Evolutionary conservation across 2,797 vertebrate species (phyloP).

Genomic region (Necrosyrtes monachus): DNA sequence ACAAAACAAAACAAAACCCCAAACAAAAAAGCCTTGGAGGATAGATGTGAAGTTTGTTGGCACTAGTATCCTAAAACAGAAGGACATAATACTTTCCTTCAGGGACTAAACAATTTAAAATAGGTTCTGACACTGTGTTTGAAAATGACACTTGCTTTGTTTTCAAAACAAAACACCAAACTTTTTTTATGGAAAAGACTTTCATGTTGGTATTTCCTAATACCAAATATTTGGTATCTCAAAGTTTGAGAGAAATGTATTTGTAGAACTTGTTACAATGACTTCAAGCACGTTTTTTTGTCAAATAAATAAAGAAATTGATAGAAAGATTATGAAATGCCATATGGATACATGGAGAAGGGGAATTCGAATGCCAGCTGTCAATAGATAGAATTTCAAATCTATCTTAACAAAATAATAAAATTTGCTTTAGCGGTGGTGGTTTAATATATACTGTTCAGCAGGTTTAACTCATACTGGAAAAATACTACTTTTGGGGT

Average conservation of each 20-base stretch:
- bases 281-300: background rate
- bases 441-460: background rate
- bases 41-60: background rate
- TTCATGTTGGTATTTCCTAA: background rate
- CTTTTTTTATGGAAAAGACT: background rate
- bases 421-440: background rate
- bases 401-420: background rate
- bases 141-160: background rate
- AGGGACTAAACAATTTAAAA: background rate
- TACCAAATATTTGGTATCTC: background rate
- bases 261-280: background rate
- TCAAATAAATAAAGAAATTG: background rate
- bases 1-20: too few species aligned
- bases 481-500: background rate
- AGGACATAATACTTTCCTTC: background rate
- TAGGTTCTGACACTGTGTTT: background rate
- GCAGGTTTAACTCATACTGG: background rate
- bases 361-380: background rate
- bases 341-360: background rate
- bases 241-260: background rate
- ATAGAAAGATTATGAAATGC: background rate
- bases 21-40: background rate
- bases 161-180: background rate
- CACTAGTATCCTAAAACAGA: background rate
- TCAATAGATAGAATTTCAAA: background rate